A percentile compares a stretch with the other conserved stretches of the same genome.
Conservation (phyloP, 2,797 vertebrate genomes). For the Rhinella marina region DNA sequence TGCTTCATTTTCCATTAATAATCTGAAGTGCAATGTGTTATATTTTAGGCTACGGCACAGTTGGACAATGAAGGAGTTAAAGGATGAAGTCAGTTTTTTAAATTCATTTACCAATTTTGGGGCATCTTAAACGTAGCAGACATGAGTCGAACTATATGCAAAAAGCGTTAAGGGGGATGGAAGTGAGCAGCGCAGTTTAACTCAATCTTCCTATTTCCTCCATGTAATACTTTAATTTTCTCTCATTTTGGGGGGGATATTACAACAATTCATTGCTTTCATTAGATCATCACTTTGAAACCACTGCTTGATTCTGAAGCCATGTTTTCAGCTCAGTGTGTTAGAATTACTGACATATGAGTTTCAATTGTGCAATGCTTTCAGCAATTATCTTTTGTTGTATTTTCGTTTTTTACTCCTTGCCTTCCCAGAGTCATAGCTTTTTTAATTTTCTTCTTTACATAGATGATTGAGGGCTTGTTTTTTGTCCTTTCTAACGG, state of each 20-base stretch:
- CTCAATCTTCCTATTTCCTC: conserved; percentile 17
- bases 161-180: neutral
- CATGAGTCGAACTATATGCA: neutral
- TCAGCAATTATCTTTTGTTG: too few species aligned
- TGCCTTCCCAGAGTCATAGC: too few species aligned
- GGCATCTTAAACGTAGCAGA: neutral
- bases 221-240: conserved; percentile 11
- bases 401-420: too few species aligned
- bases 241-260: conserved; percentile 28
- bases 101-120: neutral
- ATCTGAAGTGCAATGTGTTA: conserved; percentile 30
- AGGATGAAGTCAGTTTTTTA: neutral
- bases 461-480: too few species aligned
- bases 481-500: too few species aligned
- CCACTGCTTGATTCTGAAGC: conserved; percentile 1
- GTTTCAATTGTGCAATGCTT: conserved; percentile 13
- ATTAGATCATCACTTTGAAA: conserved; percentile 31
- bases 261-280: conserved; percentile 33
- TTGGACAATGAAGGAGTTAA: conserved; percentile 37
- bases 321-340: neutral
- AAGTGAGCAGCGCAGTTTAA: neutral
- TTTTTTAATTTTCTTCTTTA: too few species aligned
- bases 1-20: conserved; percentile 61
- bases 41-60: conserved; percentile 16
- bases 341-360: conserved; percentile 28